Conservation (phyloP, 2,797 vertebrate species). For the Eulemur mongoz region DNA sequence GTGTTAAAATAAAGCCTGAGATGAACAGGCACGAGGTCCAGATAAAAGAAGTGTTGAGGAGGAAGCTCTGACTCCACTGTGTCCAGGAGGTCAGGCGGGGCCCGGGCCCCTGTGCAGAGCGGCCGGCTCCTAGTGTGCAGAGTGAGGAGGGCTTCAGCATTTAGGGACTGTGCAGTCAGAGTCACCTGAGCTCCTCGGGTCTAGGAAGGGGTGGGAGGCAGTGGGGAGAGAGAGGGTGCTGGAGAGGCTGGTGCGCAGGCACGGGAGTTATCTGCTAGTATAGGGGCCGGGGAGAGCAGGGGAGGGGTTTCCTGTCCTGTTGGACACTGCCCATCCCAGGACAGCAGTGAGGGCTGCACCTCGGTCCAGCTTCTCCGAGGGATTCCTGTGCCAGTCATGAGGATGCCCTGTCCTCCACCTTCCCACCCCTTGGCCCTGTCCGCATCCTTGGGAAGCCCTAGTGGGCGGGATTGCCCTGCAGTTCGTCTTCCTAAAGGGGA, state of each 20-base stretch:
- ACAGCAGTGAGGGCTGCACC: neutral
- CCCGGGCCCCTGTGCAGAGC: neutral
- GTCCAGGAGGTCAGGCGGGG: rapidly evolving
- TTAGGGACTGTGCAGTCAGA: neutral
- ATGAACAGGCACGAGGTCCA: neutral
- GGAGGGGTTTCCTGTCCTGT: neutral
- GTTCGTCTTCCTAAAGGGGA: neutral
- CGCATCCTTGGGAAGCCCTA: neutral
- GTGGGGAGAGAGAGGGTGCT: too few relatives aligned
- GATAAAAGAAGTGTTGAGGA: neutral
- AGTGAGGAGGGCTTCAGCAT: rapidly evolving
- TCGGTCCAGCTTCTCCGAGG: neutral
- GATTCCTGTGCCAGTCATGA: neutral
- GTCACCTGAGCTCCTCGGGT: neutral
- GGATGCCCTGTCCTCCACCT: too few relatives aligned
- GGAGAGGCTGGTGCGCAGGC: neutral
- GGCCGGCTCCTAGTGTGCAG: too few relatives aligned
- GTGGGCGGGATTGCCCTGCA: neutral
- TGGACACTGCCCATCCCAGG: neutral
- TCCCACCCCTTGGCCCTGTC: neutral
- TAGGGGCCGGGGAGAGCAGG: neutral
- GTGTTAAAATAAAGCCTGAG: neutral
- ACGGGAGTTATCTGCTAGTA: neutral
- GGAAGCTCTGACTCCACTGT: neutral
- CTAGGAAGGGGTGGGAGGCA: neutral